Evolutionary conservation across 2,113 vertebrate genomes (phyloP).

Genomic region (Rutilus rutilus): DNA sequence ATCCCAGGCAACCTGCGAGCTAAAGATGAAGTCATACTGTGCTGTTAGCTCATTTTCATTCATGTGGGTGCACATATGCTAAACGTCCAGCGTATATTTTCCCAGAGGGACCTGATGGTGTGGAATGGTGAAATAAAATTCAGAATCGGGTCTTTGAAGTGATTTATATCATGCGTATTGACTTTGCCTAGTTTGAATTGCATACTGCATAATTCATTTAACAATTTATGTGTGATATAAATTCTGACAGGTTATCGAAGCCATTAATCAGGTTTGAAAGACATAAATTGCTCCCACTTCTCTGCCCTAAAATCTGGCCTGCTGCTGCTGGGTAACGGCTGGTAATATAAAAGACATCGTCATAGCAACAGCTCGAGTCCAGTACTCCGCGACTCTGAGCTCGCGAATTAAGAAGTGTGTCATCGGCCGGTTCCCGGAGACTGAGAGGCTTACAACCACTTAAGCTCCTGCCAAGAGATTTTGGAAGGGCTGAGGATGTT

Average conservation of each 20-base stretch:
- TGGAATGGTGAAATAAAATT: slow-evolving; percentile 26
- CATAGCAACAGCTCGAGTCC: slow-evolving; percentile 55
- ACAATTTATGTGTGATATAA: not conserved
- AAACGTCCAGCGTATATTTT: slow-evolving; percentile 2
- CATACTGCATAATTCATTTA: not conserved
- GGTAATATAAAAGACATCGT: slow-evolving; percentile 31
- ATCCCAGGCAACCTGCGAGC: slow-evolving; percentile 61
- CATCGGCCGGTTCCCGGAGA: not conserved
- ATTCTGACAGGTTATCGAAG: not conserved
- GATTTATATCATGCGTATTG: not conserved
- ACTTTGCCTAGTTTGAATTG: not conserved
- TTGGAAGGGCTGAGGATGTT: not conserved
- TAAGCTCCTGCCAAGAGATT: not conserved
- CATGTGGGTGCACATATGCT: not conserved
- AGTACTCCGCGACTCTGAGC: not conserved
- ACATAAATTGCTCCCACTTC: not conserved
- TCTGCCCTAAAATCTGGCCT: not conserved
- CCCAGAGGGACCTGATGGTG: slow-evolving; percentile 25
- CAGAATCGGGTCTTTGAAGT: not conserved
- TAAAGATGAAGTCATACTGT: slow-evolving; percentile 68
- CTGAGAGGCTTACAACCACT: not conserved
- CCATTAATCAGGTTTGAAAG: not conserved
- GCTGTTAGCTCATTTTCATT: slow-evolving; percentile 27
- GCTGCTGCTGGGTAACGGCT: not conserved
- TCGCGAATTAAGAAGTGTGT: slow-evolving; percentile 34